phyloP scores from a whole-genome alignment of 2,888 invertebrate genomes.

The Scaptomyza tumidula region DNA sequence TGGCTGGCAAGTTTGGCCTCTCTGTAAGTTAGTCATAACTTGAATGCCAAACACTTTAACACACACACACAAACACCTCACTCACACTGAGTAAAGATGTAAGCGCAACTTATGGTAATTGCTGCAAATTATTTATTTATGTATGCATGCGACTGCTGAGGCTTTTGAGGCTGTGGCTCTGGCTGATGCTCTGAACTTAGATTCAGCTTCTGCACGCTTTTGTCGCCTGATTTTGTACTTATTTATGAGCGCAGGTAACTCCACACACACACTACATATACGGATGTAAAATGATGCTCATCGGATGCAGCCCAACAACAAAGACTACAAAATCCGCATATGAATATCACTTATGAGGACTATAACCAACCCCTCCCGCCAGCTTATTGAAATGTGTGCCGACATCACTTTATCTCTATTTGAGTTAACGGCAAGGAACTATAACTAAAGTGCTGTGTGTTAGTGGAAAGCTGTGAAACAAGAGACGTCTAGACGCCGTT shows the following conservation, averaged over 20 bases:
- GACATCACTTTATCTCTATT: constrained; percentile 14
- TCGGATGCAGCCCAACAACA: constrained; percentile 68
- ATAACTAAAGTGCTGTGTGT: too few relatives aligned
- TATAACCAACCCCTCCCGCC: neutral
- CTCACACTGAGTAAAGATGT: constrained; percentile 43
- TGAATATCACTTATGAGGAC: constrained; percentile 71
- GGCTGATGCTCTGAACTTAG: too few relatives aligned
- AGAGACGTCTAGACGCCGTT: constrained; percentile 63
- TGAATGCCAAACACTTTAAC: constrained; percentile 47
- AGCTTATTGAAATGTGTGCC: constrained; percentile 6
- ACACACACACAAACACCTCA: constrained; percentile 29
- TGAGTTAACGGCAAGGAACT: too few relatives aligned
- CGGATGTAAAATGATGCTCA: constrained; percentile 48
- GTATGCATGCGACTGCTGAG: constrained; percentile 59
- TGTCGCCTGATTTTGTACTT: constrained; percentile 81
- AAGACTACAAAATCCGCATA: constrained; percentile 55
- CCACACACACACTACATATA: constrained; percentile 40
- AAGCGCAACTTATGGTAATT: constrained; percentile 74
- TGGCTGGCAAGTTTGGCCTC: constrained; percentile 9
- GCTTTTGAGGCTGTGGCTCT: neutral
- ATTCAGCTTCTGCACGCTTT: constrained; percentile 39
- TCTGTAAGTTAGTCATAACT: constrained; percentile 60
- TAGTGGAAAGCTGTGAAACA: neutral
- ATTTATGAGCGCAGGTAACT: constrained; percentile 70
- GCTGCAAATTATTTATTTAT: constrained; percentile 77